Conservation (phyloP, 2,797 vertebrate genomes). For the Mormyrus proboscirostris region DNA sequence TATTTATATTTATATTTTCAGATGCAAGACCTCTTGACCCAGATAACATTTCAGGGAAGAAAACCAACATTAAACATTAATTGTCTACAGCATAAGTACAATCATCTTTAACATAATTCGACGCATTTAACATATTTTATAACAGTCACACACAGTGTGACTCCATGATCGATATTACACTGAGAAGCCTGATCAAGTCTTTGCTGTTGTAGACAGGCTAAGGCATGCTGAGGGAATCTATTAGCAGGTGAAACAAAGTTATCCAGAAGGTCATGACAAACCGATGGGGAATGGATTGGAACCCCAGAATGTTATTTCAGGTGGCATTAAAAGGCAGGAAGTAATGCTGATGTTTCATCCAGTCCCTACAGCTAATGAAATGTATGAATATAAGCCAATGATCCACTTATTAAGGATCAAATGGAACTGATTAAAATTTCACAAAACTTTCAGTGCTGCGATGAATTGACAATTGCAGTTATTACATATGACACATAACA, state of each 20-base stretch:
- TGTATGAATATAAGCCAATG: background rate
- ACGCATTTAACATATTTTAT: background rate
- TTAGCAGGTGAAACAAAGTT: slow-evolving; percentile 1
- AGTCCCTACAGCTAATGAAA: background rate
- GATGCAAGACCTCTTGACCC: background rate
- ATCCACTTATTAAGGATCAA: background rate
- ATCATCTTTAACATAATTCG: background rate
- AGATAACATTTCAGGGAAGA: background rate
- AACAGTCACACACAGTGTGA: background rate
- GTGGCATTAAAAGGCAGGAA: background rate
- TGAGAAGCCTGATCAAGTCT: background rate
- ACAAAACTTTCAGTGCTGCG: background rate
- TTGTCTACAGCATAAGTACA: background rate
- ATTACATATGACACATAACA: background rate
- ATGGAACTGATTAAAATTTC: background rate
- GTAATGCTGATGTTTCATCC: background rate
- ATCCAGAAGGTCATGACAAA: background rate
- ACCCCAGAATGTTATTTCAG: background rate
- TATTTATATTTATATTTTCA: background rate
- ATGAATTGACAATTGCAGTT: background rate
- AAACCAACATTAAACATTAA: background rate
- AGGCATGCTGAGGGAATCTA: background rate
- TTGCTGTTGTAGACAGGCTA: background rate
- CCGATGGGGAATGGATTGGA: background rate
- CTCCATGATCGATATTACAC: background rate